Percentiles rank a stretch among this genome's conserved stretches.
Evolutionary conservation across 1,140 invertebrate genomes (phyloP).

Genomic region (Bursaphelenchus mucronatus): DNA sequence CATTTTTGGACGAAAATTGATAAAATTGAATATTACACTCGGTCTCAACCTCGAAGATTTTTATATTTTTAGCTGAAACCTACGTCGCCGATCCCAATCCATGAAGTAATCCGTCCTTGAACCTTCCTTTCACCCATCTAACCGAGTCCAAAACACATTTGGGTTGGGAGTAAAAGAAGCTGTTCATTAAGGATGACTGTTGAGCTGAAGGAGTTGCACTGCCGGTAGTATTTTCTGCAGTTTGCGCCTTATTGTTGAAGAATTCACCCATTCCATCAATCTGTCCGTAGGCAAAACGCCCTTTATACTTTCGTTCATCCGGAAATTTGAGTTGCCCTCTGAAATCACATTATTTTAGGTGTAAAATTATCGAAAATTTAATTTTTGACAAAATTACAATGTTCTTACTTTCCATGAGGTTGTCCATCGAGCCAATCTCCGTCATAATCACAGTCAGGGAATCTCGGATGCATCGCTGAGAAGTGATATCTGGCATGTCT

Average conservation of each 20-base stretch:
- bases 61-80: neutral
- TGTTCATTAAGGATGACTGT: conserved; percentile 11
- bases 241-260: conserved; percentile 2
- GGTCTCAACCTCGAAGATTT: neutral
- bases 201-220: neutral
- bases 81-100: conserved; percentile 28
- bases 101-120: conserved; percentile 23
- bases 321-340: conserved; percentile 21
- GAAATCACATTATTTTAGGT: conserved; percentile 2
- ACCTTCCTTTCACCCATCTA: conserved; percentile 19
- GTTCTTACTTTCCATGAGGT: conserved; percentile 28
- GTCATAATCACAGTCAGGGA: conserved; percentile 15
- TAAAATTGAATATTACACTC: neutral
- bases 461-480: conserved; percentile 27
- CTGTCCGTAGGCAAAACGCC: conserved; percentile 23
- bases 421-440: conserved; percentile 22
- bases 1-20: too few species aligned
- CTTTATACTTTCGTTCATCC: conserved; percentile 30
- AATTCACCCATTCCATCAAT: conserved; percentile 38
- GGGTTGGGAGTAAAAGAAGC: conserved; percentile 15
- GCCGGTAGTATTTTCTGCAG: neutral
- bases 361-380: neutral
- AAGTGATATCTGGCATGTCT: conserved; percentile 22
- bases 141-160: neutral
- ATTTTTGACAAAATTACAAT: too few species aligned